Conservation (phyloP, 2,113 vertebrate species). For the Chaetops frenatus region DNA sequence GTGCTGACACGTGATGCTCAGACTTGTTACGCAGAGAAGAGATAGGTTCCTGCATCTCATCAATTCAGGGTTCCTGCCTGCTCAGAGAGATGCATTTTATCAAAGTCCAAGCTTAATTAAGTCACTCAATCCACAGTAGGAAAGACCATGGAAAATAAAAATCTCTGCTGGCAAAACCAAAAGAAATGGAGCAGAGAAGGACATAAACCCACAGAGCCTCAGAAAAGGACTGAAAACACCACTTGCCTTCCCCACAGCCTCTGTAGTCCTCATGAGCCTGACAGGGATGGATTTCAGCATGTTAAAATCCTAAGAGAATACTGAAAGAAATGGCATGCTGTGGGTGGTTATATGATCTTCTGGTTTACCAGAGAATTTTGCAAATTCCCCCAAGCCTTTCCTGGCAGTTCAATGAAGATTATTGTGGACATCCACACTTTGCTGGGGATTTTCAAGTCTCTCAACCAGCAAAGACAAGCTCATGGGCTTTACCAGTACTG, state of each 20-base stretch:
- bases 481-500: not conserved
- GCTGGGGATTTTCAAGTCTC: not conserved
- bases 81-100: not conserved
- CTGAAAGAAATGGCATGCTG: not conserved
- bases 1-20: not conserved
- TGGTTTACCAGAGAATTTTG: not conserved
- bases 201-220: not conserved
- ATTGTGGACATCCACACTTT: not conserved
- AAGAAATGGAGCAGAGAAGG: not conserved
- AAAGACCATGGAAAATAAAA: not conserved
- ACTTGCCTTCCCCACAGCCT: not conserved
- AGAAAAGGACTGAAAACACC: not conserved
- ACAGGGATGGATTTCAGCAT: not conserved
- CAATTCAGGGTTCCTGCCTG: not conserved
- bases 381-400: not conserved
- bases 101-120: not conserved
- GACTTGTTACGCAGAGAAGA: not conserved
- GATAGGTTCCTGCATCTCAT: not conserved
- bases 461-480: not conserved
- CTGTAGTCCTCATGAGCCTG: not conserved
- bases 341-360: not conserved
- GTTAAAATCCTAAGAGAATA: not conserved
- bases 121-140: not conserved
- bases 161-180: not conserved
- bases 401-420: not conserved